Evolutionary conservation across 2,888 invertebrate genomes (phyloP).

Genomic region (Leptothorax acervorum): DNA sequence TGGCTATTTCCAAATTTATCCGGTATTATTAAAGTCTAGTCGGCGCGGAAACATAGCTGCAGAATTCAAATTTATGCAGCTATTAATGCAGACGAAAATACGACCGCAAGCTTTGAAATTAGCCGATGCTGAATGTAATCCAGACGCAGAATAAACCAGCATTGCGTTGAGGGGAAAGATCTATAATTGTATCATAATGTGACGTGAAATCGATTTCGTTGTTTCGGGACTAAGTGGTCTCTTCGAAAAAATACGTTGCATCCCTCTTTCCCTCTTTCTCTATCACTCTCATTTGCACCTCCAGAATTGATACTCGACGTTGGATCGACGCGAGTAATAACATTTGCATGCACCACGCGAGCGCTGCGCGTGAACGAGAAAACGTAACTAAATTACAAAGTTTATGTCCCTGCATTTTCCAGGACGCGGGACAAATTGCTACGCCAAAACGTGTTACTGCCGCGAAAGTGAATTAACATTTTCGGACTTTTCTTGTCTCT

Average conservation of each 20-base stretch:
- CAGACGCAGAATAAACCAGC: neutral
- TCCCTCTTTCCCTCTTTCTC: slow-evolving; percentile 1
- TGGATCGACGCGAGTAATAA: slow-evolving; percentile 69
- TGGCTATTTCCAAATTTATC: slow-evolving; percentile 13
- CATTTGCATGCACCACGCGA: slow-evolving; percentile 71
- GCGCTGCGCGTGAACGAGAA: slow-evolving; percentile 64
- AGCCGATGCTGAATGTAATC: neutral
- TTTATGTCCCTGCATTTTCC: slow-evolving; percentile 67
- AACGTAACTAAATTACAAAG: slow-evolving; percentile 68
- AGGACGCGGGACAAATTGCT: slow-evolving; percentile 66
- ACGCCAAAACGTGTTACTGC: slow-evolving; percentile 66
- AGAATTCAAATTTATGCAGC: slow-evolving; percentile 13
- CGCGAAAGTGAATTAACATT: slow-evolving; percentile 52
- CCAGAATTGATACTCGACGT: slow-evolving; percentile 68
- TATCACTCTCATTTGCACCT: slow-evolving; percentile 55
- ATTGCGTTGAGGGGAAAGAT: neutral
- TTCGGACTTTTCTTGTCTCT: slow-evolving; percentile 47
- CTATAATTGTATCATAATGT: slow-evolving; percentile 33
- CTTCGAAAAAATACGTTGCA: slow-evolving; percentile 14
- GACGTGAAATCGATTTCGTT: slow-evolving; percentile 41
- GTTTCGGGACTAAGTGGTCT: neutral
- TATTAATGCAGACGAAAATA: neutral
- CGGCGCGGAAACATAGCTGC: neutral
- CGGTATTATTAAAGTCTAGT: neutral
- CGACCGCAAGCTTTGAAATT: slow-evolving; percentile 18